Conservation (phyloP, 2,113 vertebrate genomes). For the Cheirogaleus medius region DNA sequence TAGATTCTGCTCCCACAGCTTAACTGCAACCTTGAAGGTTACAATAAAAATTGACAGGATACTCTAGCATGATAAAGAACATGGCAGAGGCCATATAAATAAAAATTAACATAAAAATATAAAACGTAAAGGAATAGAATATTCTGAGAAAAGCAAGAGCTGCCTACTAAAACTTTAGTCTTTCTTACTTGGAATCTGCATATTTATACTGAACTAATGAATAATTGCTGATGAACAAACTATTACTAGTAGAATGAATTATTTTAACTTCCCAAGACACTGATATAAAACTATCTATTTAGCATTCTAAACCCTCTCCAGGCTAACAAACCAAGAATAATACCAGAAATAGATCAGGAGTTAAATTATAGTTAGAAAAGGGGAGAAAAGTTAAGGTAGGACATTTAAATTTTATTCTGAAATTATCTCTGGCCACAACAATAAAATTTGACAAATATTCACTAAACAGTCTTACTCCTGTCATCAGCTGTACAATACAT, state of each 20-base stretch:
- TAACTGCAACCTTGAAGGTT: neutral
- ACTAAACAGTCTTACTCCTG: conserved; percentile 94
- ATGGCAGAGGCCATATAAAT: neutral
- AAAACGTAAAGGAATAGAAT: neutral
- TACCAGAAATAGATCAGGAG: conserved; percentile 52
- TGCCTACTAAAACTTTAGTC: neutral
- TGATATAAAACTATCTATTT: neutral
- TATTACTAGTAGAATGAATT: neutral
- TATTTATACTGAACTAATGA: neutral
- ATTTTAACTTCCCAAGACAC: neutral
- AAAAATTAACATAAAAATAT: neutral
- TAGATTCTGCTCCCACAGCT: neutral
- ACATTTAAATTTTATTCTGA: conserved; percentile 93
- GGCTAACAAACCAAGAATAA: neutral
- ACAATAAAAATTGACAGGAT: neutral
- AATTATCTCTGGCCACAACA: conserved; percentile 97
- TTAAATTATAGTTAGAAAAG: conserved; percentile 76
- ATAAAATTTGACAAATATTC: conserved; percentile 99
- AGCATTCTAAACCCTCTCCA: neutral
- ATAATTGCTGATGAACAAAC: neutral
- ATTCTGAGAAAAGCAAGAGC: conserved; percentile 20
- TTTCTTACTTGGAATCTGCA: neutral
- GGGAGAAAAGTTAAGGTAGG: conserved; percentile 83
- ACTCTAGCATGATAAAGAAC: neutral
- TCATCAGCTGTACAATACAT: conserved; percentile 97